Evolutionary conservation across 2,888 invertebrate species (phyloP).

Genomic region (Cosmorhoe ocellata): DNA sequence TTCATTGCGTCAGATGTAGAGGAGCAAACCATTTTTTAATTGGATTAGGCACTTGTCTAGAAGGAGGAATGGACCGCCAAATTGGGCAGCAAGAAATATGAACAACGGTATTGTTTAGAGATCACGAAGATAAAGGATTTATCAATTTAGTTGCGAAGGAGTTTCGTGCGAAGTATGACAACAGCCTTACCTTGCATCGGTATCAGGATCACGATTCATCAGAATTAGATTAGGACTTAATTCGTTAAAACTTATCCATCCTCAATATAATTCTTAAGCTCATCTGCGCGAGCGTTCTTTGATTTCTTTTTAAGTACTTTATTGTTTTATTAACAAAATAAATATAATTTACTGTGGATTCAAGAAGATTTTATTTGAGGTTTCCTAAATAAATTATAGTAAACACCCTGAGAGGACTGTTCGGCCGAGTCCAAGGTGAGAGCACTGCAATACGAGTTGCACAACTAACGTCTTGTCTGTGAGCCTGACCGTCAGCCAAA

Average conservation of each 20-base stretch:
- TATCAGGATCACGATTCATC: slow-evolving; percentile 12
- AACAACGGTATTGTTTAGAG: slow-evolving; percentile 32
- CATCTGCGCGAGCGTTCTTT: too few relatives aligned
- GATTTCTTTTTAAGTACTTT: too few relatives aligned
- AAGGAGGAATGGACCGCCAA: slow-evolving; percentile 46
- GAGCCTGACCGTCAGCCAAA: slow-evolving; percentile 48
- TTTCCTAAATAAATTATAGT: too few relatives aligned
- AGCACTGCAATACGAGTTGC: slow-evolving; percentile 54
- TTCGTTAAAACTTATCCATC: too few relatives aligned
- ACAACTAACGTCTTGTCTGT: slow-evolving; percentile 55
- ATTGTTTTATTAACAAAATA: too few relatives aligned
- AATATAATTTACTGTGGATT: too few relatives aligned
- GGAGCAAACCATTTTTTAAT: not conserved
- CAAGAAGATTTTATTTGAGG: too few relatives aligned
- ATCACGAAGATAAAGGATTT: slow-evolving; percentile 30
- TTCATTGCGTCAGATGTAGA: too few relatives aligned
- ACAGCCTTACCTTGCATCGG: slow-evolving; percentile 4
- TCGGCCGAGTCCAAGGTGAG: slow-evolving; percentile 56
- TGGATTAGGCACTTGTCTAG: slow-evolving; percentile 27
- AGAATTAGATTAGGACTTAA: not conserved
- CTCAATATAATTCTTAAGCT: too few relatives aligned
- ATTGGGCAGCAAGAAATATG: slow-evolving; percentile 36
- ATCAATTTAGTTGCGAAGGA: slow-evolving; percentile 23
- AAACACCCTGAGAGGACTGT: slow-evolving; percentile 32
- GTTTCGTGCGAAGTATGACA: slow-evolving; percentile 10